Conservation (phyloP, 1,140 invertebrate genomes). For the Nilaparvata lugens region DNA sequence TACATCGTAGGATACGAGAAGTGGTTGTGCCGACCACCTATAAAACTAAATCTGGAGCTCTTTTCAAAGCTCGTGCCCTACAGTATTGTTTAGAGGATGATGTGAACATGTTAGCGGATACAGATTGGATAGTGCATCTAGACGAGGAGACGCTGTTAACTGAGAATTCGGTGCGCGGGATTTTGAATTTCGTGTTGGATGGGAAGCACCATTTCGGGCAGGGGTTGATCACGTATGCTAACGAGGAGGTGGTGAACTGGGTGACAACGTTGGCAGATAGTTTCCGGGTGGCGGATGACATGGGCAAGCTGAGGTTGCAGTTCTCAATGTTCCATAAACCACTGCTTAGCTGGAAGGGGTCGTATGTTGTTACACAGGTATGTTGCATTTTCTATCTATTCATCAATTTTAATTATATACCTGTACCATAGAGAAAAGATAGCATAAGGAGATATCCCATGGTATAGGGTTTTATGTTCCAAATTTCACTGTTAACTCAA, state of each 20-base stretch:
- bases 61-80: constrained; percentile 91
- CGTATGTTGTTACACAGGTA: constrained; percentile 88
- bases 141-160: constrained; percentile 96
- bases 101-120: constrained; percentile 77
- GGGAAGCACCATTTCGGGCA: constrained; percentile 95
- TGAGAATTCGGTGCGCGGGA: constrained; percentile 81
- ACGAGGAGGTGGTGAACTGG: constrained; percentile 95
- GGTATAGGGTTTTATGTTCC: no score
- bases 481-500: no score
- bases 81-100: constrained; percentile 93
- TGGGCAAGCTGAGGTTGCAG: constrained; percentile 91
- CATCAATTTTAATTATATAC: no score
- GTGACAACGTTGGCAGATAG: constrained; percentile 92
- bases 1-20: constrained; percentile 64
- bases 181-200: constrained; percentile 92
- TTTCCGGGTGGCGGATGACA: constrained; percentile 92
- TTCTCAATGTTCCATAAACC: constrained; percentile 92
- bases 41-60: constrained; percentile 77
- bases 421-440: no score
- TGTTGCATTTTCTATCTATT: no score
- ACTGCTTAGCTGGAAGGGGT: constrained; percentile 96
- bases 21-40: constrained; percentile 81
- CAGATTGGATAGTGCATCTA: constrained; percentile 95
- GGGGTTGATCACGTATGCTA: constrained; percentile 95
- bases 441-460: no score